Evolutionary conservation across 1,140 invertebrate genomes (phyloP), one percentile per base, ranked within the genome.

Genomic region (Ips nitidus): DNA sequence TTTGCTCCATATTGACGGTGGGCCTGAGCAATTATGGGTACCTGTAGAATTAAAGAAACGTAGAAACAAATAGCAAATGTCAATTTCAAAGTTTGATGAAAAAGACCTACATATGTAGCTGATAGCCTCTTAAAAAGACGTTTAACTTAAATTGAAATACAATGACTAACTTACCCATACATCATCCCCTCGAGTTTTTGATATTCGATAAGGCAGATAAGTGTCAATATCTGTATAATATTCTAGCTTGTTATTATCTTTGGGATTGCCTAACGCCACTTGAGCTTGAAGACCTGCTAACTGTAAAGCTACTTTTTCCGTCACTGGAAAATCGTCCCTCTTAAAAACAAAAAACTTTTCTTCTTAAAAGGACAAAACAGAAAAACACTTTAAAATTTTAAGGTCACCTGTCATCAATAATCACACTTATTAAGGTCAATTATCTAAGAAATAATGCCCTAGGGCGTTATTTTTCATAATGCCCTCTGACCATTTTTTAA

Each of bases 291-390:
- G 83, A 40, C 95, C 95, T 4, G 95, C 94, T 72, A 98, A 82
- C 80, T 98, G 95, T 1, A 98, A 84, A 2, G 94, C 94, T 55
- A 98, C 94, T 81, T 97, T 95, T 81, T 97, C 94, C 37, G 92
- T 95, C 4, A 98, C 93, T 0, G 94, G 94, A 80, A 95, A 97
- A 77, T 97, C 94, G 82, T 98, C 95, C 82, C 91, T 89, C 91
- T 94, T 76, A 69, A 86, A 74, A 56, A 64, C 80, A 50, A 50
- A 70, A 76, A 75, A 70, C 71, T 22, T 22, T 22, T 22, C 22
- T 22, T 22, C 22, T 22, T 22, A 22, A 22, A n/a, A 63, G 41
- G 63, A 53, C 41, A 61, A 41, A 65, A 77, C 85, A 94, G 92
- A 85, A 94, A 94, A 7, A 50, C n/a, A 50, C 47, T n/a, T 50